Conservation (phyloP, 2,888 invertebrate species). For the Trypoxylon attenuatum region DNA sequence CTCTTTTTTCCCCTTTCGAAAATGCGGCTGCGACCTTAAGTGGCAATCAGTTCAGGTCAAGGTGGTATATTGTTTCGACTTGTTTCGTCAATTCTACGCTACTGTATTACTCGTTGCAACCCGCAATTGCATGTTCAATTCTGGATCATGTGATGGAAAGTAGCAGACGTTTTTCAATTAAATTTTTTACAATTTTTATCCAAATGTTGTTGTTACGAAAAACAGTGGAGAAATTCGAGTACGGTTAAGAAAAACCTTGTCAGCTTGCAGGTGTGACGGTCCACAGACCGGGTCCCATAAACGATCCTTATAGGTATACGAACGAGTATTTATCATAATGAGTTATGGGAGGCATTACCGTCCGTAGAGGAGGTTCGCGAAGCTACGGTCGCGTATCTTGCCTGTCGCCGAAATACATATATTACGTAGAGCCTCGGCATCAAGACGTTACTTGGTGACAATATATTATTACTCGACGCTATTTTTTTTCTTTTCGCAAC, state of each 20-base stretch:
- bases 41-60: neutral
- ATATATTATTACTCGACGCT: conserved; percentile 64
- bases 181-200: too few relatives aligned
- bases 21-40: neutral
- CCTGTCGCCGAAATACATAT: conserved; percentile 43
- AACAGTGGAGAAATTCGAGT: too few relatives aligned
- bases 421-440: conserved; percentile 58
- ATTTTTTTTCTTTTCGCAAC: too few relatives aligned
- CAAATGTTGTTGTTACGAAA: too few relatives aligned
- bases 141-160: too few relatives aligned
- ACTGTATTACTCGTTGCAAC: too few relatives aligned
- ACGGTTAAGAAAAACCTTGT: too few relatives aligned
- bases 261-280: conserved; percentile 17
- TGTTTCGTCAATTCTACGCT: too few relatives aligned
- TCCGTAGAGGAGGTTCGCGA: conserved; percentile 22
- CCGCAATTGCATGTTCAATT: too few relatives aligned
- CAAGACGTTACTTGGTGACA: conserved; percentile 66
- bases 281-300: conserved; percentile 16
- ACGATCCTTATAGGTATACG: conserved; percentile 55
- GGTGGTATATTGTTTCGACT: too few relatives aligned
- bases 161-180: too few relatives aligned
- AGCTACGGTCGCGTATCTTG: conserved; percentile 4
- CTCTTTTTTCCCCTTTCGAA: neutral
- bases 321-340: conserved; percentile 67
- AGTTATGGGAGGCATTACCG: conserved; percentile 69